These are phyloP conservation scores for Sussaba pulchella DNA, from an alignment of 2,888 invertebrate genomes.

Conservation along the genomic window DNA sequence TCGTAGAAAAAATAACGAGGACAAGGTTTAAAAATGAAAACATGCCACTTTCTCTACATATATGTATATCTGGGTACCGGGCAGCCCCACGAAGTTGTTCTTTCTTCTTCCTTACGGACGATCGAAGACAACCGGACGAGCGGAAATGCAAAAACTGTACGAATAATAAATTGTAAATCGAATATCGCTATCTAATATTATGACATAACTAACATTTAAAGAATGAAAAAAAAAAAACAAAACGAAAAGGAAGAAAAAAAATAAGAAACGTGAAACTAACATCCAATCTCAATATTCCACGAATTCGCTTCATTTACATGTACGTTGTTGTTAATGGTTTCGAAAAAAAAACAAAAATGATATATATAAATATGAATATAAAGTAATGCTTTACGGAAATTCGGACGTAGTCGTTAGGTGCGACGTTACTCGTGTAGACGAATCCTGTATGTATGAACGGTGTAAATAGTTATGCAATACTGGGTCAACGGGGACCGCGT, in stretches of 20 bases:
- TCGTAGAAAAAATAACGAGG: slow-evolving; percentile 29
- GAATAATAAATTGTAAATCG: slow-evolving; percentile 80
- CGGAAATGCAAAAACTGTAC: slow-evolving; percentile 67
- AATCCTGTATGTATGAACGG: slow-evolving; percentile 76
- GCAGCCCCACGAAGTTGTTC: slow-evolving; percentile 17
- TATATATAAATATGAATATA: slow-evolving; percentile 69
- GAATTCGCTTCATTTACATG: slow-evolving; percentile 82
- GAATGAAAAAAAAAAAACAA: slow-evolving; percentile 71
- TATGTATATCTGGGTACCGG: slow-evolving; percentile 29
- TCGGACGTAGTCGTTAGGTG: slow-evolving; percentile 79
- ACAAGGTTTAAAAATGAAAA: too few species aligned
- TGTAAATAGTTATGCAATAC: slow-evolving; percentile 77
- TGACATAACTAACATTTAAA: slow-evolving; percentile 76
- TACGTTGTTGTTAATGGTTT: slow-evolving; percentile 81
- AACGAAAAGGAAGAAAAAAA: slow-evolving; percentile 64
- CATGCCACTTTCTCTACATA: slow-evolving; percentile 44
- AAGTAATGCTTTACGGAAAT: slow-evolving; percentile 82
- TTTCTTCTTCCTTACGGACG: slow-evolving; percentile 25
- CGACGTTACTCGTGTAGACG: slow-evolving; percentile 79
- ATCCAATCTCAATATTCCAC: slow-evolving; percentile 81
- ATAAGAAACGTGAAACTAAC: slow-evolving; percentile 73
- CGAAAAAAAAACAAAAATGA: slow-evolving; percentile 73
- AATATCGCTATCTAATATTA: slow-evolving; percentile 80
- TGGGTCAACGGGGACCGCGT: slow-evolving; percentile 55
- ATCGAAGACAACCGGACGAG: background rate